These are phyloP conservation scores for Temnothorax unifasciatus DNA, from an alignment of 2,888 invertebrate genomes.

Conservation along the genomic window DNA sequence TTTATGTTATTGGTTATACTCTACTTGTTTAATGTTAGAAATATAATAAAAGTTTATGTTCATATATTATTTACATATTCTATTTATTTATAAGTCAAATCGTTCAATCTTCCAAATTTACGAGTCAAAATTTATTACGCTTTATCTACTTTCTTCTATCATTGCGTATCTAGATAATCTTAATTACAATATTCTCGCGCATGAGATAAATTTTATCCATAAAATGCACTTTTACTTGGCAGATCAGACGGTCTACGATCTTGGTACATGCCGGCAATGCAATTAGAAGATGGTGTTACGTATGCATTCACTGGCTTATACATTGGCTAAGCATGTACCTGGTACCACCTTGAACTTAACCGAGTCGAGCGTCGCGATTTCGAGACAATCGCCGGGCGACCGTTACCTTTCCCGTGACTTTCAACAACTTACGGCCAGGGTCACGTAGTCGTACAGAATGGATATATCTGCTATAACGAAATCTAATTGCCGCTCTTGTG, in stretches of 20 bases:
- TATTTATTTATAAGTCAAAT: not conserved
- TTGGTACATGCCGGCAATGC: not conserved
- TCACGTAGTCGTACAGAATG: slow-evolving; percentile 24
- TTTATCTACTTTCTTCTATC: slow-evolving; percentile 2
- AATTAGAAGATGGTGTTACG: slow-evolving; percentile 20
- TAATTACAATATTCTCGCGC: not conserved
- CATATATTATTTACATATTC: not conserved
- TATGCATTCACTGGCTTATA: slow-evolving; percentile 27
- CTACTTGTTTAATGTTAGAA: not conserved
- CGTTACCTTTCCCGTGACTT: slow-evolving; percentile 71
- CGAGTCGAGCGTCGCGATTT: slow-evolving; percentile 60
- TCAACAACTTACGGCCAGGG: slow-evolving; percentile 36
- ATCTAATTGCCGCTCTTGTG: slow-evolving; percentile 57
- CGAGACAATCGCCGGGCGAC: slow-evolving; percentile 68
- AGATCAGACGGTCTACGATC: not conserved
- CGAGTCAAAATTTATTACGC: not conserved
- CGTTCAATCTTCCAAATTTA: not conserved
- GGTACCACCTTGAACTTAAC: slow-evolving; percentile 68
- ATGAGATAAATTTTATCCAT: not conserved
- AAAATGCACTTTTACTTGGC: not conserved
- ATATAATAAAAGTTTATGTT: not conserved
- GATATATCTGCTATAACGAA: slow-evolving; percentile 41
- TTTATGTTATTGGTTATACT: not conserved
- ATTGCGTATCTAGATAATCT: not conserved
- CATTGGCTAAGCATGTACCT: slow-evolving; percentile 21